Base-by-base conservation (phyloP, 2,888 invertebrate species). In the Chesias legatella region DNA sequence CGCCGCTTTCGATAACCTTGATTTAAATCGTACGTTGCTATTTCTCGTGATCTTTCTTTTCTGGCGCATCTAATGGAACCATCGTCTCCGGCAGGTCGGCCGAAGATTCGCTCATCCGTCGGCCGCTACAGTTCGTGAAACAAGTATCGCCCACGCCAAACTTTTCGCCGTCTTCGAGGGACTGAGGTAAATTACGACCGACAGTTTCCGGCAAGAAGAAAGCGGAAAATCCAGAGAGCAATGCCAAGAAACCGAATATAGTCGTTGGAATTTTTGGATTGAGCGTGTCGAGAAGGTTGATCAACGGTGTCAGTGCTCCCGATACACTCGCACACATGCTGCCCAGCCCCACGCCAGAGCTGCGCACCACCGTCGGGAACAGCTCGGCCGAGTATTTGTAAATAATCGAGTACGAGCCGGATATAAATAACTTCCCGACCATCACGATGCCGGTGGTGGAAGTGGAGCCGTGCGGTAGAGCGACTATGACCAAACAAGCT, bases 311-410 rank as follows among this genome's bases (percentile, higher is more conserved):
- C 17, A 95, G 71, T 1, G 95, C 94, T 0, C 95, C 95, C 1
- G 95, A 94, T 1, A 94, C 86, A 80, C 95, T 92, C 1, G 95
- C 95, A 58, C 93, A 94, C 94, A 95, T 95, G 3, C 95, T 94
- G 2, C 95, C 95, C 13, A 95, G 80, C 0, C 96, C 95, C 56
- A 96, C 90, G 0, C 95, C 95, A 0, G 95, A 95, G 68, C 95
- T 95, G 10, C 96, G 90, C 1, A 96, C 91, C 0, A 95, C 95
- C 0, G 96, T 96, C 0, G 95, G 96, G 63, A 95, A 96, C 5
- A 95, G 73, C 77, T 96, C 95, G 0, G 95, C 95, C 0, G 95
- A 95, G 72, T 95, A 96, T 65, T 95, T 95, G 72, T 95, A 96
- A 49, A 95, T 92, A 9, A 95, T 94, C 0, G 94, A 95, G 73